A percentile compares a stretch with the other conserved stretches of the same genome.
Evolutionary conservation across 1,140 invertebrate species (phyloP).

Genomic region (Octopus sinensis): DNA sequence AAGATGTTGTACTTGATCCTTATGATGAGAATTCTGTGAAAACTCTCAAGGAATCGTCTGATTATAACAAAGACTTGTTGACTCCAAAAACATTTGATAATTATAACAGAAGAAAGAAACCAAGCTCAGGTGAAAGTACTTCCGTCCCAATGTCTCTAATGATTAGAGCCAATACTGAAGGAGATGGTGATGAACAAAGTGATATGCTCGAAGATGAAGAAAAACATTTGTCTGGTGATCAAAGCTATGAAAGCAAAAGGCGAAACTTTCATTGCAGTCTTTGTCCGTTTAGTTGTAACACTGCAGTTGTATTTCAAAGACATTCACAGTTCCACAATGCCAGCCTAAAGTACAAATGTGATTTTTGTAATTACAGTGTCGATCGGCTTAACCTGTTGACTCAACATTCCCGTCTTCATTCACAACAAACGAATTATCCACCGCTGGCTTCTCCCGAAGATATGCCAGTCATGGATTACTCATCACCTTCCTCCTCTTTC

Average conservation of each 20-base stretch:
- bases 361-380: slow-evolving; percentile 40
- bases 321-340: slow-evolving; percentile 36
- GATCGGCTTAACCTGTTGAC: slow-evolving; percentile 34
- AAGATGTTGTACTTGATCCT: slow-evolving; percentile 40
- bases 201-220: not conserved
- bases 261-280: slow-evolving; percentile 32
- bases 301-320: slow-evolving; percentile 32
- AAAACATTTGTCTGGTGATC: not conserved
- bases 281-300: slow-evolving; percentile 41
- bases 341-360: slow-evolving; percentile 38
- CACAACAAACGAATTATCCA: slow-evolving; percentile 25
- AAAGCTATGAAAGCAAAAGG: not conserved
- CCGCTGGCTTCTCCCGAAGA: slow-evolving; percentile 21
- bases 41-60: slow-evolving; percentile 11
- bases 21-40: slow-evolving; percentile 27
- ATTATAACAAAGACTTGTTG: not conserved
- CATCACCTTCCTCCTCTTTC: slow-evolving; percentile 15
- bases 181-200: not conserved
- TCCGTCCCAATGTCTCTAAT: not conserved
- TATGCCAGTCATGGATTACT: slow-evolving; percentile 19
- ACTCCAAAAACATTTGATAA: too few species aligned
- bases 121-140: not conserved
- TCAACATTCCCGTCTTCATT: slow-evolving; percentile 37
- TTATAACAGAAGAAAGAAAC: not conserved
- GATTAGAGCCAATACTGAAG: not conserved